Evolutionary conservation across 2,113 vertebrate species (phyloP).

Genomic region (Mesembrinibis cayennensis): DNA sequence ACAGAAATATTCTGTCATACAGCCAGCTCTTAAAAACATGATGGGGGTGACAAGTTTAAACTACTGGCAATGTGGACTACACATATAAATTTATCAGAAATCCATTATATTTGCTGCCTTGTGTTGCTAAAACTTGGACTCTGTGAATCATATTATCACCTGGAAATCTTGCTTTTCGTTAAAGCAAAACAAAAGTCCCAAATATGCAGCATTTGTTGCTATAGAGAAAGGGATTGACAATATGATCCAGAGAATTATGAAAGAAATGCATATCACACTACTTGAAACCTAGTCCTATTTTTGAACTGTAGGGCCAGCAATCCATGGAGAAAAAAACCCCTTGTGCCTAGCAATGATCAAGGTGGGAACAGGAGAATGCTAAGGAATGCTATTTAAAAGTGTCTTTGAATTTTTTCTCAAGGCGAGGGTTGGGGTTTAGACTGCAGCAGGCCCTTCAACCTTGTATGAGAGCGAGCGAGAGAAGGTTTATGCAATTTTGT

Average conservation of each 20-base stretch:
- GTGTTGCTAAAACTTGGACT: not conserved
- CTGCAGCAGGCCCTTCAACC: not conserved
- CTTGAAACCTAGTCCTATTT: not conserved
- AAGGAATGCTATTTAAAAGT: not conserved
- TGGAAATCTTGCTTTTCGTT: not conserved
- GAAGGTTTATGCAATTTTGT: not conserved
- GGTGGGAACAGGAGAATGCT: not conserved
- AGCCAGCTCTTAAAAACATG: not conserved
- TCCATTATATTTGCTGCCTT: not conserved
- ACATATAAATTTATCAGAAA: not conserved
- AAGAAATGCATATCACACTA: not conserved
- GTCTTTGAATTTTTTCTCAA: not conserved
- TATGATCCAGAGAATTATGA: not conserved
- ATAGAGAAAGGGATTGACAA: not conserved
- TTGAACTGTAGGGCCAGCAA: not conserved
- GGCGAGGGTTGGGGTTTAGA: rapidly evolving
- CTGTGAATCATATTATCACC: not conserved
- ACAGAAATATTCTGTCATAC: not conserved
- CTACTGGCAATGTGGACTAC: not conserved
- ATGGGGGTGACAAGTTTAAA: not conserved
- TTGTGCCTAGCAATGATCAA: not conserved
- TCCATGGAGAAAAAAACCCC: rapidly evolving
- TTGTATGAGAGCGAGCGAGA: rapidly evolving
- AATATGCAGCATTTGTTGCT: not conserved
- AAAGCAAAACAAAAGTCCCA: not conserved